Conservation (phyloP, 2,888 invertebrate species). For the Fragum whitleyi region DNA sequence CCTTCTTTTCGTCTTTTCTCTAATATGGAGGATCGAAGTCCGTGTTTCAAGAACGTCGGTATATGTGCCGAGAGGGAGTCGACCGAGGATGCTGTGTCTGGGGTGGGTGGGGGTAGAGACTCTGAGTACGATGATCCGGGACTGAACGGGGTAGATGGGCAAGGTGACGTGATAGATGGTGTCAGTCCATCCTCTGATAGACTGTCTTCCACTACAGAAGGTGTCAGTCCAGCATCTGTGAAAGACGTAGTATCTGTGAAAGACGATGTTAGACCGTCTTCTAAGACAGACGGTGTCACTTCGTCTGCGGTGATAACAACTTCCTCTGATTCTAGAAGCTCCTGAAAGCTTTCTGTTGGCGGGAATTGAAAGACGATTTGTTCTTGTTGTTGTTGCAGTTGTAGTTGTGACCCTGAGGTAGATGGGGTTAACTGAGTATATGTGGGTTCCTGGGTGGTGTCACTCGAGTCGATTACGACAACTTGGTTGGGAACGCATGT, state of each 20-base stretch:
- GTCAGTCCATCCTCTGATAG: neutral
- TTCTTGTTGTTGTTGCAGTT: constrained; percentile 5
- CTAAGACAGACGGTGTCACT: neutral
- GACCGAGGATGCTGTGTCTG: constrained; percentile 41
- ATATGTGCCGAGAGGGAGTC: constrained; percentile 33
- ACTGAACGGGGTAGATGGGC: constrained; percentile 33
- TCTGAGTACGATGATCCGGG: constrained; percentile 17
- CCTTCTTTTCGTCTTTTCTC: constrained; percentile 71
- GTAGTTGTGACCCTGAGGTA: constrained; percentile 21
- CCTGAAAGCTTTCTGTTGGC: constrained; percentile 8
- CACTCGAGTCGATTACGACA: neutral
- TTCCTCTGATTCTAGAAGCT: constrained; percentile 3
- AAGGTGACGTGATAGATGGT: neutral
- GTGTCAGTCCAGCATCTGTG: neutral
- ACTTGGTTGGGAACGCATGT: constrained; percentile 17
- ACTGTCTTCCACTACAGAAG: neutral
- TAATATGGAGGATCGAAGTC: constrained; percentile 73
- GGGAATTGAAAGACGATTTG: constrained; percentile 23
- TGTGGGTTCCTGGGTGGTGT: neutral
- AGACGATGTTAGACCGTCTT: no score
- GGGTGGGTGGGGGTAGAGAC: constrained; percentile 38
- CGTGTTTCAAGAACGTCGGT: constrained; percentile 70
- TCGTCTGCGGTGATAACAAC: neutral
- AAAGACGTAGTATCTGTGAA: no score
- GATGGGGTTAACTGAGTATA: constrained; percentile 11